Conservation (phyloP, 2,797 vertebrate species). For the Lates japonicus region DNA sequence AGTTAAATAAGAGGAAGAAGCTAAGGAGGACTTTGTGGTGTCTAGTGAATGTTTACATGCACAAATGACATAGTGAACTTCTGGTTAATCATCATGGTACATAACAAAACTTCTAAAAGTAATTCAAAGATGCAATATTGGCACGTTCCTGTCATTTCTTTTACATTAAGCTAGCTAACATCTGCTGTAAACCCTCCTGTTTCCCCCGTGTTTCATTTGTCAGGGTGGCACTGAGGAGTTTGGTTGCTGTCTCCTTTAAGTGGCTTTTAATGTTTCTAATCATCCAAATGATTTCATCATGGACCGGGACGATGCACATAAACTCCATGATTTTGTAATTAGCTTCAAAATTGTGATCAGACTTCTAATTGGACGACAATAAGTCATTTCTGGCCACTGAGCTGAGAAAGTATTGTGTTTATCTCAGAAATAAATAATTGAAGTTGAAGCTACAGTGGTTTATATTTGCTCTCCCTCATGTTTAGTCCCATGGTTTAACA, state of each 20-base stretch:
- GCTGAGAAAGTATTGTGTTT: slow-evolving; percentile 14
- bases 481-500: background rate
- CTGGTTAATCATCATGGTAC: background rate
- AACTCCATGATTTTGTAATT: slow-evolving; percentile 12
- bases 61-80: background rate
- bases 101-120: background rate
- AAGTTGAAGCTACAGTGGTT: background rate
- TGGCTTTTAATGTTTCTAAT: slow-evolving; percentile 29
- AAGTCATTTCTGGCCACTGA: background rate
- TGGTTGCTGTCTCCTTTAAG: slow-evolving; percentile 3
- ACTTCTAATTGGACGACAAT: slow-evolving; percentile 31
- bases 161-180: background rate
- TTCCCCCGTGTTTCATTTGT: slow-evolving; percentile 15
- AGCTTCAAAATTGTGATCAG: slow-evolving; percentile 21
- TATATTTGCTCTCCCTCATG: background rate
- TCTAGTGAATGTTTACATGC: too few relatives aligned
- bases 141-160: background rate
- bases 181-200: background rate
- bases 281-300: slow-evolving; percentile 25
- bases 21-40: background rate
- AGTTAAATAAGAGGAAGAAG: background rate
- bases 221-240: slow-evolving; percentile 4
- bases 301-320: background rate
- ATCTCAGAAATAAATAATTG: background rate
- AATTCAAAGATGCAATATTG: background rate